Evolutionary conservation across 2,888 invertebrate species (phyloP).

Genomic region (Sylvicola cinctus): DNA sequence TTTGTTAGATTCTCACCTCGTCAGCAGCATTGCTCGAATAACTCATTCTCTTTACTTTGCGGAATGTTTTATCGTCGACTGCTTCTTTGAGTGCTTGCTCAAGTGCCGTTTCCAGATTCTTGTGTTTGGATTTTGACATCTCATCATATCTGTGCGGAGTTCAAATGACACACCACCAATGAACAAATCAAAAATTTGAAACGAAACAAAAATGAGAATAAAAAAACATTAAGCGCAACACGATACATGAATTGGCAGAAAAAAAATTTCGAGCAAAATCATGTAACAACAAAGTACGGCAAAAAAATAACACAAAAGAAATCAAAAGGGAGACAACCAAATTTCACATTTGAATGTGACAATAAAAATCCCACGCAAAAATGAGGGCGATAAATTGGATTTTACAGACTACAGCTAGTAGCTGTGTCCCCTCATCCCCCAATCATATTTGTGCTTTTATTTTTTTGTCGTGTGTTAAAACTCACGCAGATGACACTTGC

Average conservation of each 20-base stretch:
- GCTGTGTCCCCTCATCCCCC: no score
- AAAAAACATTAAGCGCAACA: no score
- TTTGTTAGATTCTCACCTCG: conserved; percentile 28
- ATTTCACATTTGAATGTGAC: no score
- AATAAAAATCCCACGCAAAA: no score
- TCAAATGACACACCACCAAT: no score
- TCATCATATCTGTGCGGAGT: background rate
- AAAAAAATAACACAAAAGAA: no score
- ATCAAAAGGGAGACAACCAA: no score
- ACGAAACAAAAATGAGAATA: background rate
- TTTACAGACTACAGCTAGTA: no score
- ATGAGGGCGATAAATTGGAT: no score
- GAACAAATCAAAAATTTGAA: background rate
- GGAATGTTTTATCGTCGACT: conserved; percentile 43
- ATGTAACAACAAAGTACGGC: no score
- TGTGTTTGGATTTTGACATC: conserved; percentile 17
- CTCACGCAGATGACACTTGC: background rate
- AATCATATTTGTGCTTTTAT: background rate
- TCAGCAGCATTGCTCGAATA: conserved; percentile 47
- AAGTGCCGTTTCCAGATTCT: conserved; percentile 35
- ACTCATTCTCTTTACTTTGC: conserved; percentile 49
- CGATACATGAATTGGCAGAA: no score
- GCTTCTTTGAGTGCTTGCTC: conserved; percentile 47
- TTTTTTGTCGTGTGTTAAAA: background rate
- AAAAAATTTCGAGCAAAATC: no score